Base-by-base conservation (phyloP, 2,113 vertebrate genomes). In the Raphicerus campestris region DNA sequence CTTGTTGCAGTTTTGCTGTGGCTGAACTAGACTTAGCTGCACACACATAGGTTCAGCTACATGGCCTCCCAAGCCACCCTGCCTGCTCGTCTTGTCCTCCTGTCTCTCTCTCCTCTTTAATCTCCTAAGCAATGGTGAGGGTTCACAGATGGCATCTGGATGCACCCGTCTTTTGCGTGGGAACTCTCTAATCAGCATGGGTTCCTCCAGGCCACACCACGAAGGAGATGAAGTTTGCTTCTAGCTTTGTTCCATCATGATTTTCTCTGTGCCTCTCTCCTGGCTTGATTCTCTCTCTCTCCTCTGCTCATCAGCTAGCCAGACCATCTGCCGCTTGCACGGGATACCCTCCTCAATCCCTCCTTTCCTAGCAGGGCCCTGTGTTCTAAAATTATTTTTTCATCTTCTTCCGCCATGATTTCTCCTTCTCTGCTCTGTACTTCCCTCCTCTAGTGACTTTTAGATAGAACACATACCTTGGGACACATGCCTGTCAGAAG, bases 401-500 rank as follows among this genome's bases (percentile, higher is more conserved):
- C 39, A 17, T 91, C 30, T 83, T 58, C 30, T 83, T 45, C 10
- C n/a, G 22, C 78, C 66, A 42, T 53, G 5, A 42, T 47, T 49
- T 92, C n/a, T 55, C 42, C 20, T 49, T 22, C 55, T 85, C 51
- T 89, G 58, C 51, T 60, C 87, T 85, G 10, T 10, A 3, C 20
- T 49, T 51, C 66, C 8, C 20, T 51, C 26, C 35, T 47, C 13
- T 47, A 16, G 49, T 10, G n/a, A 35, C 80, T 66, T 30, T 88
- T n/a, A 77, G 39, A 70, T 10, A 56, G 63, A 60, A 73, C n/a
- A 13, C 60, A 53, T 92, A 73, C 63, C 63, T 63, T 84, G 49
- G 77, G 83, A 82, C 39, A 73, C 35, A 66, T 70, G 32, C 55
- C 30, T 90, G 75, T 66, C 77, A 28, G 49, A 77, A 83, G 61